Conservation (phyloP, 2,797 vertebrate genomes). For the Morus bassanus region DNA sequence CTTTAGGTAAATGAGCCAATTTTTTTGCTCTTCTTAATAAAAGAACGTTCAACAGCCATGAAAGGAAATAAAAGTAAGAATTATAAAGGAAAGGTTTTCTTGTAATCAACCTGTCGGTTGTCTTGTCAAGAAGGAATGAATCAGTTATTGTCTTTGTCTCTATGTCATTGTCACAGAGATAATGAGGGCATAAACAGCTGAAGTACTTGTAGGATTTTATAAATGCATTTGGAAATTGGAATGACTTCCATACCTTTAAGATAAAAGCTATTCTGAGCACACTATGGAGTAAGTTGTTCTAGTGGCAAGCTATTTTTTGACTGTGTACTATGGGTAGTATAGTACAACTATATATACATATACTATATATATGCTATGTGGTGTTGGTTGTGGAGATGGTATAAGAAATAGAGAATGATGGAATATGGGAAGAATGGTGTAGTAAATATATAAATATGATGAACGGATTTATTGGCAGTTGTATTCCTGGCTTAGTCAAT, state of each 20-base stretch:
- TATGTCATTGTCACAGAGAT: neutral
- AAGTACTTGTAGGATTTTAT: neutral
- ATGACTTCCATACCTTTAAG: neutral
- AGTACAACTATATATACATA: no score
- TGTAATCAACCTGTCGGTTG: neutral
- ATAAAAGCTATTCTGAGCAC: neutral
- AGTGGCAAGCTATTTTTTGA: neutral
- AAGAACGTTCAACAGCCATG: neutral
- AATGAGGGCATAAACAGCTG: neutral
- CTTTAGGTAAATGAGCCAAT: neutral
- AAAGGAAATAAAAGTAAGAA: neutral
- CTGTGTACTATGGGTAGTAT: neutral
- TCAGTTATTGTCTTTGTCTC: neutral
- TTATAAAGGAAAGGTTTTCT: neutral
- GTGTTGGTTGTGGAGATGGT: neutral
- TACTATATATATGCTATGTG: neutral
- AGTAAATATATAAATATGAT: neutral
- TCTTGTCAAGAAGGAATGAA: neutral
- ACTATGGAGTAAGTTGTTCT: neutral
- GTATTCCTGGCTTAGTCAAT: neutral
- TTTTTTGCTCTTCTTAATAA: neutral
- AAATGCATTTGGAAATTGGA: neutral
- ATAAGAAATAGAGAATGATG: neutral
- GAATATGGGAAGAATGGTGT: neutral
- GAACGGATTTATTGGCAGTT: neutral